Conservation (phyloP, 1,140 invertebrate species). For the Leptopilina boulardi region DNA sequence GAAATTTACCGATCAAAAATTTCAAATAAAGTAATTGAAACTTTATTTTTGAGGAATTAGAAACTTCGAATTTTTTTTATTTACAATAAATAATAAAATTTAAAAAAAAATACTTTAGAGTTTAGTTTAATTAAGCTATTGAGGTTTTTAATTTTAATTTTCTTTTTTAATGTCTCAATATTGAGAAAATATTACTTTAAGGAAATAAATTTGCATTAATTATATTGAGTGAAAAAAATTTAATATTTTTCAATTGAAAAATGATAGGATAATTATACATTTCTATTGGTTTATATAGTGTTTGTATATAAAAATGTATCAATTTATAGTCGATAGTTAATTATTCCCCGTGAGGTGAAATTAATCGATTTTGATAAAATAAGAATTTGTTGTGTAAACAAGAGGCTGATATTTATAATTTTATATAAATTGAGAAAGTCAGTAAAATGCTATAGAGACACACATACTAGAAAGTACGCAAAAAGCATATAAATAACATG, state of each 20-base stretch:
- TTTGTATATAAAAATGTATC: background rate
- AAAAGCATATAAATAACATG: slow-evolving; percentile 33
- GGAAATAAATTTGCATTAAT: too few relatives aligned
- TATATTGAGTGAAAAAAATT: too few relatives aligned
- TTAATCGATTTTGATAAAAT: background rate
- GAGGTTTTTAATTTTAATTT: too few relatives aligned
- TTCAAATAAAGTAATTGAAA: background rate
- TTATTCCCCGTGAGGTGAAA: background rate
- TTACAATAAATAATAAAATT: too few relatives aligned
- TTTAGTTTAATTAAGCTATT: too few relatives aligned
- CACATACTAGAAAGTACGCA: slow-evolving; percentile 30
- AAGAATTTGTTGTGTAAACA: background rate
- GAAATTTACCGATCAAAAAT: background rate
- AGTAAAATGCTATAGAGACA: slow-evolving; percentile 2
- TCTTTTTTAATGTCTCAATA: too few relatives aligned
- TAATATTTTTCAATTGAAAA: too few relatives aligned
- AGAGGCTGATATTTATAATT: slow-evolving; percentile 23
- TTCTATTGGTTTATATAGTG: too few relatives aligned
- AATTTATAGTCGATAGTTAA: background rate
- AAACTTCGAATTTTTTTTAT: too few relatives aligned
- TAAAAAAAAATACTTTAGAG: too few relatives aligned
- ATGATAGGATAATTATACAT: too few relatives aligned
- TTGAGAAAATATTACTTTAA: too few relatives aligned
- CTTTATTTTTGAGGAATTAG: background rate
- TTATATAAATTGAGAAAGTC: slow-evolving; percentile 29